Base-by-base conservation (phyloP, 1,140 invertebrate genomes). In the Drosophila neocordata region DNA sequence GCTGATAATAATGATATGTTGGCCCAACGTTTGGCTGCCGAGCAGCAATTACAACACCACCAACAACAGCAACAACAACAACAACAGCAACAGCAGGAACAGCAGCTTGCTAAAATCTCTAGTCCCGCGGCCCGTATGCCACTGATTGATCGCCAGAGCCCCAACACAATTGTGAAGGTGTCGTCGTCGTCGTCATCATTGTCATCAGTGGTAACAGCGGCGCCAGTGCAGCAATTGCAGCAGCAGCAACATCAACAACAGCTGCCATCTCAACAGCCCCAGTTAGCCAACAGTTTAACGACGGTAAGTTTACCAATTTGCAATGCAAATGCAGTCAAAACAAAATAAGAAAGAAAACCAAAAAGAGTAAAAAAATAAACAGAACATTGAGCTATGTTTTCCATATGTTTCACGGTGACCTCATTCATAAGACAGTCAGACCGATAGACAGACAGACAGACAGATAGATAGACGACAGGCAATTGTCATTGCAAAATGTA, bases 71-170 rank as follows among this genome's bases (percentile, higher is more conserved):
- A 52, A 44, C 8, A 52, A 44, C 48, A 67, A 37, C 44, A 59
- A 11, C 38, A 41, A 13, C 38, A 44, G 3, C 41, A 48, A 18
- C 15, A 48, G 41, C 41, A 48, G 11, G 67, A 83, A 44, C 60
- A 69, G 55, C 67, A 73, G 63, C 63, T 68, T n/a, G 61, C 75
- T 12, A 87, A 87, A 87, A 69, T 82, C 60, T 89, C 90, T 89
- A 90, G 84, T 90, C 90, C 84, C 69, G 79, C 78, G 51, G 82
- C 78, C 37, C 88, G 91, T 65, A 75, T 92, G 51, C 91, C 91
- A 34, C 74, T 92, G 51, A 76, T 74, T 73, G 90, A 90, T 73
- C 84, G 91, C 34, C 88, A 91, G 69, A 83, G 71, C 31, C 91
- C 91, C 62, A 92, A 92, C 65, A 90, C 91, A 37, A 89, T 92